phyloP scores from a whole-genome alignment of 2,113 vertebrate genomes.

The Motacilla alba region DNA sequence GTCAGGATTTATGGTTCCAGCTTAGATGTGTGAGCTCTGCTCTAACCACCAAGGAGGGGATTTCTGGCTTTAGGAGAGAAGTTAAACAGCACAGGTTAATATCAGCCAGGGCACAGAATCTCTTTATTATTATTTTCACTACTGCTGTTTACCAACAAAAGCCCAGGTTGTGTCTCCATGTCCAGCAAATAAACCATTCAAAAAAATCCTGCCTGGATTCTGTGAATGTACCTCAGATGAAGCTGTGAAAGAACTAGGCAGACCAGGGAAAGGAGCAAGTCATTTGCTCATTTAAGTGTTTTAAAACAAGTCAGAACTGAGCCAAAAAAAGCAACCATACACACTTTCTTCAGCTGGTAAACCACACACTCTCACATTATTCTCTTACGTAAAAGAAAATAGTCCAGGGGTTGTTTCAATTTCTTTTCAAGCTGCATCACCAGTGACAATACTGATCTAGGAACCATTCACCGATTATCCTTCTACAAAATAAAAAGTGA shows the following conservation, averaged over 20 bases:
- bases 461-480: not conserved
- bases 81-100: not conserved
- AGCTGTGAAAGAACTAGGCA: not conserved
- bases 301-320: not conserved
- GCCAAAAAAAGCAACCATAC: not conserved
- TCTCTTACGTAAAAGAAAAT: not conserved
- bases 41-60: not conserved
- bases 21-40: not conserved
- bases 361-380: not conserved
- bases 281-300: not conserved
- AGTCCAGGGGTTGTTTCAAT: not conserved
- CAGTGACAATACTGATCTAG: not conserved
- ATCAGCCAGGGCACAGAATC: not conserved
- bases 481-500: not conserved
- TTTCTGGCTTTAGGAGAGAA: not conserved
- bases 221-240: not conserved
- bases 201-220: not conserved
- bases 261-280: not conserved
- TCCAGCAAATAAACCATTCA: not conserved
- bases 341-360: not conserved
- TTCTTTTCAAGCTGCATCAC: not conserved
- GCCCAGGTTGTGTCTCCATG: not conserved
- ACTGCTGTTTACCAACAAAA: not conserved
- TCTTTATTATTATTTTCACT: not conserved
- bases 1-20: accelerated